Evolutionary conservation across 1,140 invertebrate species (phyloP).

Genomic region (Brachionus manjavacas): DNA sequence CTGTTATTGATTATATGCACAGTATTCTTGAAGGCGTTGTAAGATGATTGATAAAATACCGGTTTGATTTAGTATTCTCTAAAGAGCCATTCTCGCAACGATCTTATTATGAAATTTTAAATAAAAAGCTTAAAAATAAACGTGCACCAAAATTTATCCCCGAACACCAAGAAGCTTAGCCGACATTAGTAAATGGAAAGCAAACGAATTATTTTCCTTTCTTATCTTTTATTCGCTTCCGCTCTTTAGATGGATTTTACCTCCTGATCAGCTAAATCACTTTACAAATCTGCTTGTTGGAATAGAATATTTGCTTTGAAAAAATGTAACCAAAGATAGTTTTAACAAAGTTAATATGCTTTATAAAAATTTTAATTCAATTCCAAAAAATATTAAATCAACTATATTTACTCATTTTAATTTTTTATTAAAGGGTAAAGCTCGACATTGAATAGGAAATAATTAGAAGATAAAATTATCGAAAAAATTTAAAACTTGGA

Average conservation of each 20-base stretch:
- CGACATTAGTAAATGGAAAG: not conserved
- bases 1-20: not conserved
- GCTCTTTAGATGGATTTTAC: not conserved
- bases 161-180: not conserved
- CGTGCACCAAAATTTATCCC: not conserved
- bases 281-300: not conserved
- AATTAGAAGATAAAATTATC: too few relatives aligned
- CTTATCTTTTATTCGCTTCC: not conserved
- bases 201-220: not conserved
- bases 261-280: not conserved
- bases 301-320: not conserved
- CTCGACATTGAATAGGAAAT: too few relatives aligned
- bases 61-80: not conserved
- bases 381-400: too few relatives aligned
- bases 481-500: too few relatives aligned
- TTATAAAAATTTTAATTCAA: not conserved
- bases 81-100: not conserved
- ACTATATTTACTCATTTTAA: too few relatives aligned
- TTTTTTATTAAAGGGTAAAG: too few relatives aligned
- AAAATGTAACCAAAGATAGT: not conserved
- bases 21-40: not conserved
- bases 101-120: not conserved
- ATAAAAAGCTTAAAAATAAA: not conserved
- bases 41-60: not conserved
- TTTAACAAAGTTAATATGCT: not conserved